Base-by-base conservation (phyloP, 2,113 vertebrate species). In the Cavia porcellus region DNA sequence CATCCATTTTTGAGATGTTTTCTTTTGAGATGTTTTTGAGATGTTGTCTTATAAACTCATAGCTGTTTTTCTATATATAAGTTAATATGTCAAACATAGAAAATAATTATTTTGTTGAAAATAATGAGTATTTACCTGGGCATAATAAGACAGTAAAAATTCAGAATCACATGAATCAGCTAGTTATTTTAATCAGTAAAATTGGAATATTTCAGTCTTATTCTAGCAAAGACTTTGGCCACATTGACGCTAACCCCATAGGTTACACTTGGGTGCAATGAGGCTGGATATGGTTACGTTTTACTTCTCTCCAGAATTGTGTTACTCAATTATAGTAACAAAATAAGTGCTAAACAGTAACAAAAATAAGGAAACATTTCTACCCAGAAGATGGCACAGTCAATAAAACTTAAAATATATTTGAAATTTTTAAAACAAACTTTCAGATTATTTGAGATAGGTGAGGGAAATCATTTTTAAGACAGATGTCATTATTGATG, bases 361-460 rank as follows among this genome's bases (percentile, higher is more conserved):
- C 32, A 45, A 84, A 28, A 52, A 62, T 6, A 72, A 88, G 68
- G 30, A 61, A 70, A 17, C 0, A 19, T 12, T 70, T 77, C 0
- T 86, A 64, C 8, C 25, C 59, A 94, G 86, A 96, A 77, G 30
- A 92, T 57, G 42, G 85, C 97, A 62, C 30, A 94, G 91, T 93
- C 55, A 61, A 97, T 92, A 95, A 96, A 97, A 94, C 20, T 77
- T 92, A 82, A 97, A 97, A 97, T 92, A 96, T 97, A 64, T 92
- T 90, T 79, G 13, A 98, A 96, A 97, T 97, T 96, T 97, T 89
- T 97, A 80, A 90, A 42, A 47, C 62, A 90, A 85, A 95, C 72
- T 97, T 97, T 75, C 42, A 97, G 25, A 77, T 59, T 88, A 87
- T 68, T 96, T 89, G 74, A 98, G 61, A 97, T 94, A 75, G 57